Evolutionary conservation across 2,888 invertebrate genomes (phyloP).

Genomic region (Sycophila texana): DNA sequence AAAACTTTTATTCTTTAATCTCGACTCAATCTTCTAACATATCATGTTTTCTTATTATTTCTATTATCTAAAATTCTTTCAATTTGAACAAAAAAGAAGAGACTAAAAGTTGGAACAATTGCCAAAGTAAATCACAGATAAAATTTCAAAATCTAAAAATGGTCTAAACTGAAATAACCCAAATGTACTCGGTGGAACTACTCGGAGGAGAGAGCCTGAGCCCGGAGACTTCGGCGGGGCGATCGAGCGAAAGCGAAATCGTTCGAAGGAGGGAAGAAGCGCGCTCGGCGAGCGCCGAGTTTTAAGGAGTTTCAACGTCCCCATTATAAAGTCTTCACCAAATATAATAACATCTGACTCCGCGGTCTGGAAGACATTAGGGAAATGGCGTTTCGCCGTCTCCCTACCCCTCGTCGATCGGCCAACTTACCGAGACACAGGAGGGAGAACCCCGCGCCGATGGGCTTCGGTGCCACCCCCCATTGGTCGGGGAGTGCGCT

Average conservation of each 20-base stretch:
- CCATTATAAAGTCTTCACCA: constrained; percentile 75
- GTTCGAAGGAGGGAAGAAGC: neutral
- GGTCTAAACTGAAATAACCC: no score
- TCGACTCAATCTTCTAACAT: no score
- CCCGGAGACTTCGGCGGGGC: neutral
- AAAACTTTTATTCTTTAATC: no score
- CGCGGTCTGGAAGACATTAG: constrained; percentile 74
- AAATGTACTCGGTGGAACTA: no score
- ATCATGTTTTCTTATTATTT: no score
- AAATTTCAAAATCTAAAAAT: no score
- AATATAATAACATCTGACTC: constrained; percentile 74
- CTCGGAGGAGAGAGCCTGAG: no score
- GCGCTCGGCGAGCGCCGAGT: constrained; percentile 62
- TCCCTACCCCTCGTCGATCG: constrained; percentile 58
- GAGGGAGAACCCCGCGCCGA: no score
- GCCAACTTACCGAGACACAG: constrained; percentile 53
- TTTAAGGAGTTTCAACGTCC: constrained; percentile 72
- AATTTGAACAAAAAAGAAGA: neutral
- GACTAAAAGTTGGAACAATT: neutral
- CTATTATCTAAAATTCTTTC: no score
- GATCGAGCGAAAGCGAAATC: constrained; percentile 18
- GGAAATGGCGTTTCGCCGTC: constrained; percentile 67
- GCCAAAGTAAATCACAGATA: no score
- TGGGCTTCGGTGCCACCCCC: no score
- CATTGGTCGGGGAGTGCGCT: no score